Evolutionary conservation across 2,888 invertebrate genomes (phyloP).

Genomic region (Sarcophaga caerulescens): DNA sequence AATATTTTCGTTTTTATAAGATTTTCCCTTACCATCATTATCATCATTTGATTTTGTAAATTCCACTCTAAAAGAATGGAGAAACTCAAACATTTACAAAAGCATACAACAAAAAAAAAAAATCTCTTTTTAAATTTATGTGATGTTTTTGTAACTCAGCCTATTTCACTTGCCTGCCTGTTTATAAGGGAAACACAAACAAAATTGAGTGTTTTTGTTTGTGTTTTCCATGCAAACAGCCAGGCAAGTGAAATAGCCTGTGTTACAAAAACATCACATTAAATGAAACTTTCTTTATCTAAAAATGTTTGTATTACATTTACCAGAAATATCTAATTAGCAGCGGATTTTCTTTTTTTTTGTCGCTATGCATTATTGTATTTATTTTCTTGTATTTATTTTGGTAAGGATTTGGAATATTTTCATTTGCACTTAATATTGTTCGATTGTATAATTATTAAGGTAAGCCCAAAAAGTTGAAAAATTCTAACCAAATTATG

Average conservation of each 20-base stretch:
- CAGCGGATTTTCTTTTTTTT: too few species aligned
- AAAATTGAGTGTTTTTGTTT: too few species aligned
- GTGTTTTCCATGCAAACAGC: too few species aligned
- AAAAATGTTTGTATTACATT: not conserved
- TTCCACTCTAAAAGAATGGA: not conserved
- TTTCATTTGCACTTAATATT: conserved; percentile 19
- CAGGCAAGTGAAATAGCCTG: too few species aligned
- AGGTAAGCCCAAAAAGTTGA: not conserved
- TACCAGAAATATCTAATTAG: not conserved
- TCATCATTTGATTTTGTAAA: not conserved
- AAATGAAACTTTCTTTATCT: not conserved
- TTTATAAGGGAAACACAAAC: too few species aligned
- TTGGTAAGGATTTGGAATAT: not conserved
- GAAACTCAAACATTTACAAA: not conserved
- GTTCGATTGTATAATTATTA: conserved; percentile 25
- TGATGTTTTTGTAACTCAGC: too few species aligned
- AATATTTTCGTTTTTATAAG: not conserved
- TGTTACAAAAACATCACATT: too few species aligned
- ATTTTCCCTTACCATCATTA: not conserved
- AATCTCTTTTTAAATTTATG: not conserved
- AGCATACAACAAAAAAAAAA: not conserved
- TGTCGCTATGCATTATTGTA: too few species aligned
- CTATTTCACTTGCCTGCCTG: too few species aligned
- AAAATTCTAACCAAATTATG: not conserved
- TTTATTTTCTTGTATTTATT: too few species aligned